Evolutionary conservation across 2,888 invertebrate genomes (phyloP), one percentile per base, ranked within the genome.

Genomic region (Lepetodrilus schrolli): DNA sequence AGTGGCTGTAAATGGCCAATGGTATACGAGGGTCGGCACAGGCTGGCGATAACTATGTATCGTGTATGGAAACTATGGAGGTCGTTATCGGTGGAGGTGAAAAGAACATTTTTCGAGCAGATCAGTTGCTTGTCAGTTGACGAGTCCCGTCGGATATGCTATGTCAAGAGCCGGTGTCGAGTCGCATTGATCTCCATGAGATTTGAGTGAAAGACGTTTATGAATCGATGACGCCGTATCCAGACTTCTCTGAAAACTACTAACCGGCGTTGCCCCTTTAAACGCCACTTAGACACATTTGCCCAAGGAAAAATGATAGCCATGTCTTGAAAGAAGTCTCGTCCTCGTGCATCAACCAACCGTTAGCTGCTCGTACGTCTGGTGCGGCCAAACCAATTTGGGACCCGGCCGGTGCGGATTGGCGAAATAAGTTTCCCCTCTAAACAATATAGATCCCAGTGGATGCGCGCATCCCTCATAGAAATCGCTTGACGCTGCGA

Each of bases 371-470:
- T n/a, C n/a, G 17, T 48, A 21, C 21, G 21, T 43, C 43, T 43
- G 38, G 38, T 43, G n/a, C 13, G 43, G 43, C 3, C 17, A 2
- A 17, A 17, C 17, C 17, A 10, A 26, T 8, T n/a, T 23, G 34
- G 30, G n/a, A 17, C 17, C 5, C 26, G 30, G n/a, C 34, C 4
- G 30, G 17, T 13, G 34, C 7, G 30, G 17, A 58, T 58, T n/a
- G n/a, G n/a, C n/a, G n/a, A n/a, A n/a, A n/a, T n/a, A n/a, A n/a
- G n/a, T n/a, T n/a, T n/a, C n/a, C n/a, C n/a, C n/a, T n/a, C n/a
- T n/a, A n/a, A n/a, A n/a, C n/a, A n/a, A 58, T 58, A 58, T 58
- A 58, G 58, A 58, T 58, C 58, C 34, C n/a, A n/a, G 34, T 23
- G 26, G 58, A 58, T 26, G 58, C n/a, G 58, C 58, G 58, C 58